Percentiles rank a stretch among this genome's conserved stretches.
Evolutionary conservation across 2,888 invertebrate genomes (phyloP).

Genomic region (Sussaba pulchella): DNA sequence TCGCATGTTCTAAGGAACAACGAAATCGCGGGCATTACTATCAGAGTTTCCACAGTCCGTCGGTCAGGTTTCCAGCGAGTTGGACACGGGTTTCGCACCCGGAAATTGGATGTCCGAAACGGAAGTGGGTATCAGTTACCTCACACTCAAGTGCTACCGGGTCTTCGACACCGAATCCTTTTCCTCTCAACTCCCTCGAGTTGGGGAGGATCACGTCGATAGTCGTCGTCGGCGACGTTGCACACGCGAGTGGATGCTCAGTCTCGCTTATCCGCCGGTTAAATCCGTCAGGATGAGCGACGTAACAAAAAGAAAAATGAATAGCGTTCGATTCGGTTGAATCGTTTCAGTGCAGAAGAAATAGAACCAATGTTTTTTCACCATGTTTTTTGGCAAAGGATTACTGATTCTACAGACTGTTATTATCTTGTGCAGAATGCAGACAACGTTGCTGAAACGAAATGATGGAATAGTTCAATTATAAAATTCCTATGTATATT

Average conservation of each 20-base stretch:
- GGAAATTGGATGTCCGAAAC: conserved; percentile 65
- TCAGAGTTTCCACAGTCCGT: conserved; percentile 51
- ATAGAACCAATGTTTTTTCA: too few relatives aligned
- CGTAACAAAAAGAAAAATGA: neutral
- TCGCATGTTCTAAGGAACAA: conserved; percentile 12
- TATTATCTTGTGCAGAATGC: too few relatives aligned
- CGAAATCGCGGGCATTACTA: conserved; percentile 51
- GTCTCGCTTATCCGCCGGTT: conserved; percentile 51
- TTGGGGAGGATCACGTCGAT: conserved; percentile 50
- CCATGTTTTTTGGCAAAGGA: too few relatives aligned
- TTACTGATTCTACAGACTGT: too few relatives aligned
- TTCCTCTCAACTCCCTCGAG: conserved; percentile 18
- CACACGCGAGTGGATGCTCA: conserved; percentile 18
- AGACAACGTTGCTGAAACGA: too few relatives aligned
- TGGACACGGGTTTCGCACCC: conserved; percentile 53
- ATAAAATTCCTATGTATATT: too few relatives aligned
- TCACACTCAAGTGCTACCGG: conserved; percentile 55
- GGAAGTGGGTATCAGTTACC: conserved; percentile 64
- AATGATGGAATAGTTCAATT: too few relatives aligned
- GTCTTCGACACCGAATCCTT: conserved; percentile 35
- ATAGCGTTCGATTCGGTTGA: too few relatives aligned
- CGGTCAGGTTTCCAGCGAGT: conserved; percentile 51
- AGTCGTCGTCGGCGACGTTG: conserved; percentile 32
- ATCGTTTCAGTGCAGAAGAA: too few relatives aligned
- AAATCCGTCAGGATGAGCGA: conserved; percentile 18